These are phyloP conservation scores for Pipistrellus kuhlii DNA, from an alignment of 2,797 vertebrate species.

Conservation along the genomic window DNA sequence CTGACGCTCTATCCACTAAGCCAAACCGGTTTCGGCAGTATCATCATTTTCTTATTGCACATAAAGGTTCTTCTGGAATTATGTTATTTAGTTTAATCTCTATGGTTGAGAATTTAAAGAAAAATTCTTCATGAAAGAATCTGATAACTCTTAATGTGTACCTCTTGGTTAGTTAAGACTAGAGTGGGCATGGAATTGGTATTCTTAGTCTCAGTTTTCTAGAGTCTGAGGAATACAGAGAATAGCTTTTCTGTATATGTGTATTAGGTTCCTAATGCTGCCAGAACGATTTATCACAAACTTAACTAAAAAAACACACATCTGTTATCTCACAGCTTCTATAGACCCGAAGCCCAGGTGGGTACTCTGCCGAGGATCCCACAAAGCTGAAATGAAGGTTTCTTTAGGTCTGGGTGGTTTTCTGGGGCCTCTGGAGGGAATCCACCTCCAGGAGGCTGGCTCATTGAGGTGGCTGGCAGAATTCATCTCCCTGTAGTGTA, in stretches of 20 bases:
- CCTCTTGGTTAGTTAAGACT: not conserved
- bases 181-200: not conserved
- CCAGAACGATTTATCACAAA: not conserved
- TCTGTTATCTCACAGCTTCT: not conserved
- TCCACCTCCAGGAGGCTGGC: not conserved
- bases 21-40: no score
- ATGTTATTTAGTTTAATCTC: not conserved
- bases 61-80: not conserved
- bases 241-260: not conserved
- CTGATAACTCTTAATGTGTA: not conserved
- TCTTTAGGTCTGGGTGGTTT: not conserved
- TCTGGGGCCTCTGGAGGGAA: not conserved
- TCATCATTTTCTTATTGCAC: not conserved
- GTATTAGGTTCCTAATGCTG: not conserved
- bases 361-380: not conserved
- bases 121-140: not conserved
- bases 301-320: not conserved
- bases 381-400: not conserved
- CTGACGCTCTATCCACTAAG: no score
- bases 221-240: not conserved
- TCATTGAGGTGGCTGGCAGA: not conserved
- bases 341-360: not conserved
- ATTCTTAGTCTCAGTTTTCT: not conserved
- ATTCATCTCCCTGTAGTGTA: not conserved
- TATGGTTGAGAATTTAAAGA: slow-evolving; percentile 24